Conservation (phyloP, 1,140 invertebrate species). For the Lanistes nyassanus region DNA sequence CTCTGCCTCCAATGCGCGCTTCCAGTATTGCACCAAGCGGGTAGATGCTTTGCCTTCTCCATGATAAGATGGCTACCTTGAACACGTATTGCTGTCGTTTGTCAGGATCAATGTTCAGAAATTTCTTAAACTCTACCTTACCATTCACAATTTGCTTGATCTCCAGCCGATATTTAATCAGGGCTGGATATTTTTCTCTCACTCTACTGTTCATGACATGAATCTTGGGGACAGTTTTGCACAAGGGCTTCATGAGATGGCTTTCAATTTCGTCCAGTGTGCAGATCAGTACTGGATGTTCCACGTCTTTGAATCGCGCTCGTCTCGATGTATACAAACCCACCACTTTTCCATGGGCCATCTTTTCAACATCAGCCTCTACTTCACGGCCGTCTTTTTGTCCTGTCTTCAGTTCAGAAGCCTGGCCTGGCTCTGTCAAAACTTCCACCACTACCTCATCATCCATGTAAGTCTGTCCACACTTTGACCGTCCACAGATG, state of each 20-base stretch:
- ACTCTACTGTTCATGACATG: conserved; percentile 37
- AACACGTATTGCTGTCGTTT: conserved; percentile 35
- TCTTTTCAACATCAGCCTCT: background rate
- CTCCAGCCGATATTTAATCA: conserved; percentile 19
- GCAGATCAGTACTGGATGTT: conserved; percentile 53
- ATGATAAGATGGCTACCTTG: conserved; percentile 39
- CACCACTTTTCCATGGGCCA: conserved; percentile 44
- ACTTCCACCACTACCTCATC: conserved; percentile 59
- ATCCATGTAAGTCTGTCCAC: conserved; percentile 50
- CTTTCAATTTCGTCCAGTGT: conserved; percentile 42
- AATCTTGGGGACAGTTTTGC: conserved; percentile 57
- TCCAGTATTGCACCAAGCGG: conserved; percentile 41
- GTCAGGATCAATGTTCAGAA: conserved; percentile 28
- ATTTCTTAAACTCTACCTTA: conserved; percentile 24
- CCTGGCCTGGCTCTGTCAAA: conserved; percentile 16
- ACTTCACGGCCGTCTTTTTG: background rate
- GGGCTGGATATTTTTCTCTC: conserved; percentile 18
- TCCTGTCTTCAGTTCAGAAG: background rate
- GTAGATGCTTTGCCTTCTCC: conserved; percentile 32
- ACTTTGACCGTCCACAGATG: conserved; percentile 51
- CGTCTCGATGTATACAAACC: conserved; percentile 37
- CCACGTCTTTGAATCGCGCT: conserved; percentile 29
- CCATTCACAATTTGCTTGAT: conserved; percentile 30
- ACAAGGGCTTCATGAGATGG: conserved; percentile 53
- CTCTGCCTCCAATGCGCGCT: conserved; percentile 25